Evolutionary conservation across 2,888 invertebrate genomes (phyloP), one percentile per base, ranked within the genome.

Genomic region (Leistus spinibarbis): DNA sequence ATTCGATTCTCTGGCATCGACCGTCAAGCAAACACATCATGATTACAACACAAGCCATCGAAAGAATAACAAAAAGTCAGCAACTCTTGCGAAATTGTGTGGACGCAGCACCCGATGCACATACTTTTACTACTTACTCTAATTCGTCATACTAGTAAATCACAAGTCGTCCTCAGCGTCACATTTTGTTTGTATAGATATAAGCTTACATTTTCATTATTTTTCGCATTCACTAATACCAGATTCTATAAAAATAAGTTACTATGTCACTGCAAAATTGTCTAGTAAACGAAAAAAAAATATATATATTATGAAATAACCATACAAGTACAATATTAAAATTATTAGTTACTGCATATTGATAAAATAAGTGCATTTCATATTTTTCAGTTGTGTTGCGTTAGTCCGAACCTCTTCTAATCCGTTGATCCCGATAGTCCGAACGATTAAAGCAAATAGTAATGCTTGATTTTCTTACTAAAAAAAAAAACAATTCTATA

Each of bases 31-130:
- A 23, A 62, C 40, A 22, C 22, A 40, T 69, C 63, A 40, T n/a
- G 63, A 71, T 66, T 56, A 56, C 72, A 71, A 72, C 66, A 72
- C 60, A 53, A 66, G 60, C 27, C 60, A 23, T 17, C 60, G 40
- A 73, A 73, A 67, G 73, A 66, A 73, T 73, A 73, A 73, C 73
- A 73, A 73, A 72, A 73, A 73, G 62, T 73, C 66, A 73, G 67
- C 73, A 73, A 62, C 40, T 66, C 66, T 73, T 73, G 73, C 54
- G 73, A 67, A 73, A 73, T 73, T 64, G 22, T 73, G 73, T 67
- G 67, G 60, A 73, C 73, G 67, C 67, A 67, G 73, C 73, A 66
- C 27, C 20, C 24, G 64, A 24, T 23, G 13, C 64, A 64, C 23
- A 64, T 24, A 64, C 20, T 63, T 63, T 19, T 63, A 63, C 63